Evolutionary conservation across 2,888 invertebrate genomes (phyloP), one percentile per base, ranked within the genome.

Genomic region (Frankliniella intonsa): DNA sequence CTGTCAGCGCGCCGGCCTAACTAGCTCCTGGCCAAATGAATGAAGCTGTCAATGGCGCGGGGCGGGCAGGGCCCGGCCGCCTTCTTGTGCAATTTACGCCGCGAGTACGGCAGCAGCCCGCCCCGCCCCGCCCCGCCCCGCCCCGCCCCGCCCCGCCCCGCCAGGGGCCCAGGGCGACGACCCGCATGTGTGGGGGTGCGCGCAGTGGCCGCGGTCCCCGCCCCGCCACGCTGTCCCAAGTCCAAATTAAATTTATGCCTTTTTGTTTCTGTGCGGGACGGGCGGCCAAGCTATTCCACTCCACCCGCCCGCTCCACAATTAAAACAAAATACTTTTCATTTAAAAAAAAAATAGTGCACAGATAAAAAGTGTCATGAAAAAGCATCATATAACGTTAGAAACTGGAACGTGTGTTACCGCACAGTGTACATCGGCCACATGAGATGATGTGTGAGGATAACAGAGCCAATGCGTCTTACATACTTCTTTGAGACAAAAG

Each of bases 401-500:
- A 19, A 55, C 9, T 38, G 38, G 38, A 38, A 38, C 38, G 38
- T 2, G 38, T 38, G 5, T 38, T 5, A 38, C 3, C 38, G 38
- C 38, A 38, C 38, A 38, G 38, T 38, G 38, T 38, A 55, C 19
- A 14, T 55, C 55, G 55, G 19, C 55, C 55, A 14, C 38, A 38
- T 38, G 38, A 38, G 38, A 38, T 38, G 38, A 38, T 38, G 38
- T 38, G 38, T 38, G 38, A 38, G 38, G 38, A 38, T 38, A 38
- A 38, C 38, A 5, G 38, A 38, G 38, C 38, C 38, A 38, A 38
- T 38, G 38, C 38, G 38, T 38, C 3, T 38, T 38, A 38, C 38
- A 38, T 38, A 38, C 38, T 38, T 3, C 62, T 76, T 76, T 76
- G 25, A 76, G 69, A 76, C 69, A 76, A 76, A 76, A 76, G 69